These are phyloP conservation scores for Ivindomyrus marchei DNA, from an alignment of 2,113 vertebrate genomes.

Conservation along the genomic window DNA sequence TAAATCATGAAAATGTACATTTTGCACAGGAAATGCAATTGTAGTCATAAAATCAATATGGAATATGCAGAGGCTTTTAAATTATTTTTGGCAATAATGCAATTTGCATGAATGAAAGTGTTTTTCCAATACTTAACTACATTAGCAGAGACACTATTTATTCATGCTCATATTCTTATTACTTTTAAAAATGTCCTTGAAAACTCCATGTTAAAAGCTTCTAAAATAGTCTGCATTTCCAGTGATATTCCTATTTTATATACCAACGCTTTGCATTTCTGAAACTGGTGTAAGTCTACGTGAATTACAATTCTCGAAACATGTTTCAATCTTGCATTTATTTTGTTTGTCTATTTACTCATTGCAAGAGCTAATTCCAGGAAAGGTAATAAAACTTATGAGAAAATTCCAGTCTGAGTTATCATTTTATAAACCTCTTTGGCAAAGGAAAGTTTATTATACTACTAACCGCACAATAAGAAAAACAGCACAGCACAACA, in stretches of 20 bases:
- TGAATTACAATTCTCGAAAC: not conserved
- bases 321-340: not conserved
- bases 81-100: not conserved
- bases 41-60: not conserved
- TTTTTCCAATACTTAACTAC: not conserved
- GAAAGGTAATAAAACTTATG: not conserved
- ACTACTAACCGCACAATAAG: not conserved
- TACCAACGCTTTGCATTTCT: not conserved
- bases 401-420: not conserved
- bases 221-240: not conserved
- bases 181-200: not conserved
- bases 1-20: not conserved
- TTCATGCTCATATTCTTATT: not conserved
- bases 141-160: not conserved
- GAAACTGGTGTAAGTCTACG: not conserved
- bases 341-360: not conserved
- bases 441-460: not conserved
- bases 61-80: not conserved
- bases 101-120: not conserved
- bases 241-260: not conserved
- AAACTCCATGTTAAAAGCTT: not conserved
- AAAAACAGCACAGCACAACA: not conserved
- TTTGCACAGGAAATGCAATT: not conserved
- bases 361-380: not conserved
- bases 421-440: not conserved